Evolutionary conservation across 2,888 invertebrate species (phyloP).

Genomic region (Agrotis exclamationis): DNA sequence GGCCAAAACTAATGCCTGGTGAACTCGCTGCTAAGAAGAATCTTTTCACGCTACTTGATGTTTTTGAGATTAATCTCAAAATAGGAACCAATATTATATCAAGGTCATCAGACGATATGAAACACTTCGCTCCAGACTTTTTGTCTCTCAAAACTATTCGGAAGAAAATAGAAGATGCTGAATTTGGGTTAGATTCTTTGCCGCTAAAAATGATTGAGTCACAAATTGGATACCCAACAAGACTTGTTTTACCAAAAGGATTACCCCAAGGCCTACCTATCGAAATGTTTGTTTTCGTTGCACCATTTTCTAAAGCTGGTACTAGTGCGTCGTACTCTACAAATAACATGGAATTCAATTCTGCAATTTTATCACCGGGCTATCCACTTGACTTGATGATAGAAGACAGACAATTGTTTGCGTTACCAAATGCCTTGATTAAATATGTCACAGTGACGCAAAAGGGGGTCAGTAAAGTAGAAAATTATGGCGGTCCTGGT

Average conservation of each 20-base stretch:
- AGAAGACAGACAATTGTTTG: constrained; percentile 84
- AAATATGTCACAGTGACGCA: constrained; percentile 81
- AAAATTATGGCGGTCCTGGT: constrained; percentile 68
- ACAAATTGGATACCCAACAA: constrained; percentile 93
- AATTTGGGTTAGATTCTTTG: constrained; percentile 88
- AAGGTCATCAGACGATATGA: constrained; percentile 92
- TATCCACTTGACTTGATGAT: constrained; percentile 94
- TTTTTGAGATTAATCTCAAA: constrained; percentile 91
- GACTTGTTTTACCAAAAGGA: constrained; percentile 94
- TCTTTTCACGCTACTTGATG: constrained; percentile 91
- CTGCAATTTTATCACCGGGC: constrained; percentile 88
- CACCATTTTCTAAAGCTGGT: constrained; percentile 85
- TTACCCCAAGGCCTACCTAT: constrained; percentile 92
- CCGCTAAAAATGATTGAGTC: constrained; percentile 86
- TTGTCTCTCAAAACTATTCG: constrained; percentile 91
- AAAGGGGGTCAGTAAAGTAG: constrained; percentile 73
- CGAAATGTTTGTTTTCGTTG: constrained; percentile 92
- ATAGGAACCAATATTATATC: constrained; percentile 92
- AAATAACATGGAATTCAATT: constrained; percentile 81
- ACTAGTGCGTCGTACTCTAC: constrained; percentile 79
- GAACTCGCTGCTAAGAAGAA: constrained; percentile 88
- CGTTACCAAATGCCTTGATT: constrained; percentile 81
- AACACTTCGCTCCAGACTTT: constrained; percentile 91
- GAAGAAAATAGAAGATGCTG: constrained; percentile 91
- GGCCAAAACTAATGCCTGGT: constrained; percentile 93